Percentiles rank a stretch among this genome's conserved stretches.
phyloP scores from a whole-genome alignment of 2,113 vertebrate species.

The Tursiops truncatus region DNA sequence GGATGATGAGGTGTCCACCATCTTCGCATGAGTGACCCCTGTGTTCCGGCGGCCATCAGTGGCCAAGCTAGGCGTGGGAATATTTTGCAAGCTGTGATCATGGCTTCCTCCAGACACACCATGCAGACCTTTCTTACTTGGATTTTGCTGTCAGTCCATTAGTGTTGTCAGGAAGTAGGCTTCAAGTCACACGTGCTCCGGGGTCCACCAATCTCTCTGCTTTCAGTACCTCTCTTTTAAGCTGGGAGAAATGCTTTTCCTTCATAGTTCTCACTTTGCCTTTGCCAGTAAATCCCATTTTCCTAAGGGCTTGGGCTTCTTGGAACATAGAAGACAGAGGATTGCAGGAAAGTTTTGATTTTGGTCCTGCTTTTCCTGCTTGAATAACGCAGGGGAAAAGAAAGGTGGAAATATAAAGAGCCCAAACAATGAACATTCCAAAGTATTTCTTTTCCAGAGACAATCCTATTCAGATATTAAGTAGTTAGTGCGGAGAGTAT shows the following conservation, averaged over 20 bases:
- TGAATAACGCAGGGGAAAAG: background rate
- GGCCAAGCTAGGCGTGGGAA: background rate
- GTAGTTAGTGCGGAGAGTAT: background rate
- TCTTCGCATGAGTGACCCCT: background rate
- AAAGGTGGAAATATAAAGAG: background rate
- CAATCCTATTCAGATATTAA: background rate
- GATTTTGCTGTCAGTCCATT: background rate
- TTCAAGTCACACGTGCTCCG: background rate
- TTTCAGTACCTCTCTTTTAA: background rate
- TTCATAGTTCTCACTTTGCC: background rate
- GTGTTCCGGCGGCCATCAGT: background rate
- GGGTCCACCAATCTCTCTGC: background rate
- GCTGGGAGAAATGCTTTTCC: background rate
- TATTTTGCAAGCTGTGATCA: too few species aligned
- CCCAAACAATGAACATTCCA: background rate
- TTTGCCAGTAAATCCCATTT: background rate
- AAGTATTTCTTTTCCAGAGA: background rate
- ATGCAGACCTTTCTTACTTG: background rate
- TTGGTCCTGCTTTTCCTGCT: background rate
- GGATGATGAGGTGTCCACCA: background rate
- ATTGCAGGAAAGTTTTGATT: background rate
- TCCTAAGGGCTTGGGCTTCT: background rate
- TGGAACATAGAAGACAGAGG: background rate
- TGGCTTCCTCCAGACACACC: background rate
- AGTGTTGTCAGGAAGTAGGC: background rate